These are phyloP conservation scores for Xestia xanthographa DNA, from an alignment of 2,888 invertebrate species.

Conservation along the genomic window DNA sequence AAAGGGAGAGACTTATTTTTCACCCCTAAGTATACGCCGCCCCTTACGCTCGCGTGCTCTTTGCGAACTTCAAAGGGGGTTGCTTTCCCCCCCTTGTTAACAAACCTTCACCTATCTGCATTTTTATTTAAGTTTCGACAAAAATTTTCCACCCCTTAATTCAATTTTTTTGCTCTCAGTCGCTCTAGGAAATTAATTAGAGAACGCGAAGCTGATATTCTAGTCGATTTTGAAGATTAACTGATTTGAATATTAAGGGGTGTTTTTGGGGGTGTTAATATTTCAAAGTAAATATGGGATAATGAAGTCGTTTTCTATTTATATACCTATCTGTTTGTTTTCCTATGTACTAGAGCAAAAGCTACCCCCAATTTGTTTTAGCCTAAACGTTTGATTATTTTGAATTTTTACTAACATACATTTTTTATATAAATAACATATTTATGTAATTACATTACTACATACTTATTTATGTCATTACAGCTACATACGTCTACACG, in stretches of 20 bases:
- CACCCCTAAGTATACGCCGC: constrained; percentile 85
- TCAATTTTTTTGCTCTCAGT: constrained; percentile 79
- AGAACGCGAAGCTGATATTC: constrained; percentile 63
- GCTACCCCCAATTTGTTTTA: neutral
- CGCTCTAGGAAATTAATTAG: constrained; percentile 75
- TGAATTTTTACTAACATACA: neutral
- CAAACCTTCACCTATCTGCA: constrained; percentile 81
- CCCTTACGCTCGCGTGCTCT: constrained; percentile 70
- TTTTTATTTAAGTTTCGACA: constrained; percentile 88
- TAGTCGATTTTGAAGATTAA: constrained; percentile 53
- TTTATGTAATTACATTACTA: too few relatives aligned
- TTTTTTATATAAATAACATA: too few relatives aligned
- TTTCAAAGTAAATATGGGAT: constrained; percentile 20
- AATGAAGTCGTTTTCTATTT: constrained; percentile 15
- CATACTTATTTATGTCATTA: too few relatives aligned
- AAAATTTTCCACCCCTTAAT: constrained; percentile 86
- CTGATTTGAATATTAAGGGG: constrained; percentile 47
- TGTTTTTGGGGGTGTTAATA: constrained; percentile 11
- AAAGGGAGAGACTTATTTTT: constrained; percentile 85
- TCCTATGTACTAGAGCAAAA: neutral
- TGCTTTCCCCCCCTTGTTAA: constrained; percentile 78
- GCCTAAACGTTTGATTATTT: neutral
- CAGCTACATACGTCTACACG: too few relatives aligned
- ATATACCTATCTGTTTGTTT: neutral
- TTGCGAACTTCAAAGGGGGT: constrained; percentile 82